A percentile compares a stretch with the other conserved stretches of the same genome.
These are phyloP conservation scores for Dynastes maya DNA, from an alignment of 2,888 invertebrate species.

Conservation along the genomic window DNA sequence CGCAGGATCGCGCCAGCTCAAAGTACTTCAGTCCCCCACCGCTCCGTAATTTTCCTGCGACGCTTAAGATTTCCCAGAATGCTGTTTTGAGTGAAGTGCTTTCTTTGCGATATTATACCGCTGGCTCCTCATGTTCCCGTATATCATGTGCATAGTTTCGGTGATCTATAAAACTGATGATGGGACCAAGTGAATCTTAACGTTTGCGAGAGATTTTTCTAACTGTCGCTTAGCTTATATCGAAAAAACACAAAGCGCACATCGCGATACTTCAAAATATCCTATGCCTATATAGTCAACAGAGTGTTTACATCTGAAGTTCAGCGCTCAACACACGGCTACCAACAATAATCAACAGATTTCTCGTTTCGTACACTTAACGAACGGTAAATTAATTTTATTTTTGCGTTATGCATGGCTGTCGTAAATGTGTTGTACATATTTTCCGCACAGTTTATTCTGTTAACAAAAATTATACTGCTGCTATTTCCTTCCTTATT, in stretches of 20 bases:
- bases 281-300: slow-evolving; percentile 30
- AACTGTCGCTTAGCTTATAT: slow-evolving; percentile 18
- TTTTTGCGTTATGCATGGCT: slow-evolving; percentile 40
- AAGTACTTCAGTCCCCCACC: slow-evolving; percentile 58
- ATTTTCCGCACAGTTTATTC: neutral
- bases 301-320: slow-evolving; percentile 48
- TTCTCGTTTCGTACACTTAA: slow-evolving; percentile 45
- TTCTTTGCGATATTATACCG: slow-evolving; percentile 47
- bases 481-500: neutral
- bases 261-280: slow-evolving; percentile 21
- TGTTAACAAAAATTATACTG: slow-evolving; percentile 19
- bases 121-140: slow-evolving; percentile 32
- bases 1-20: slow-evolving; percentile 65
- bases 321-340: slow-evolving; percentile 44
- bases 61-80: slow-evolving; percentile 59
- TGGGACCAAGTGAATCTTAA: slow-evolving; percentile 46
- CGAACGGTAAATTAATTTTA: slow-evolving; percentile 47
- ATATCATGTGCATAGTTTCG: slow-evolving; percentile 46
- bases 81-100: slow-evolving; percentile 58
- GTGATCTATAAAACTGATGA: slow-evolving; percentile 43
- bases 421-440: slow-evolving; percentile 23
- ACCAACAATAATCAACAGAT: slow-evolving; percentile 48
- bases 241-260: slow-evolving; percentile 22
- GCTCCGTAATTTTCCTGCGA: slow-evolving; percentile 56
- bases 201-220: slow-evolving; percentile 24